Evolutionary conservation across 1,140 invertebrate species (phyloP).

Genomic region (Apocrypta bakeri): DNA sequence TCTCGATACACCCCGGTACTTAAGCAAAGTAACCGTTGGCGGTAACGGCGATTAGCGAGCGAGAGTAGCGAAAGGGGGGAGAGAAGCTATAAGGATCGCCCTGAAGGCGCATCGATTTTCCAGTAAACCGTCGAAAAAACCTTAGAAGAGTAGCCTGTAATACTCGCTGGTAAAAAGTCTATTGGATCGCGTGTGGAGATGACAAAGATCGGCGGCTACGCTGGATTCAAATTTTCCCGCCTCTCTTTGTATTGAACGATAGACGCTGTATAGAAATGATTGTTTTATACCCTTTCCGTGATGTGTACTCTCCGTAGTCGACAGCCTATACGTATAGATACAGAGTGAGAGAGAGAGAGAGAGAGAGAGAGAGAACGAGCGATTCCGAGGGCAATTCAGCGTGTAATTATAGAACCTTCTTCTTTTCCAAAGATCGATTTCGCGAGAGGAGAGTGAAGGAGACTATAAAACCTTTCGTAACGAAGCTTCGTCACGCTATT

Average conservation of each 20-base stretch:
- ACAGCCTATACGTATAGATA: too few relatives aligned
- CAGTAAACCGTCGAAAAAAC: slow-evolving; percentile 23
- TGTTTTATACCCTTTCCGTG: too few relatives aligned
- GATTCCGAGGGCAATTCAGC: too few relatives aligned
- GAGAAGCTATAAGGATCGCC: slow-evolving; percentile 15
- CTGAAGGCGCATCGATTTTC: slow-evolving; percentile 27
- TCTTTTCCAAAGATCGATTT: not conserved
- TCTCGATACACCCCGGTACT: slow-evolving; percentile 66
- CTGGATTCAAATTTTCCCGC: not conserved
- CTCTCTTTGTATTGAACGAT: too few relatives aligned
- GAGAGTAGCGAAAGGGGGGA: too few relatives aligned
- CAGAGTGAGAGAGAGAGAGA: too few relatives aligned
- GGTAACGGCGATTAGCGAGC: slow-evolving; percentile 25
- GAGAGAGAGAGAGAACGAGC: too few relatives aligned
- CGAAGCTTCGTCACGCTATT: too few relatives aligned
- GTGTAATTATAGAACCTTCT: not conserved
- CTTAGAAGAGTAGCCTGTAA: not conserved
- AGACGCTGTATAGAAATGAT: too few relatives aligned
- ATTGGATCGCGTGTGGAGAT: not conserved
- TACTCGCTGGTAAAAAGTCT: not conserved
- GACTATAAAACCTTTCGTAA: not conserved
- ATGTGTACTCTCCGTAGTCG: too few relatives aligned
- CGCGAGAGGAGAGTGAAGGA: too few relatives aligned
- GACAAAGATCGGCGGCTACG: not conserved
- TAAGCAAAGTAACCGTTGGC: slow-evolving; percentile 62